phyloP scores from a whole-genome alignment of 1,140 invertebrate genomes.

The Holcopasites calliopsidis region DNA sequence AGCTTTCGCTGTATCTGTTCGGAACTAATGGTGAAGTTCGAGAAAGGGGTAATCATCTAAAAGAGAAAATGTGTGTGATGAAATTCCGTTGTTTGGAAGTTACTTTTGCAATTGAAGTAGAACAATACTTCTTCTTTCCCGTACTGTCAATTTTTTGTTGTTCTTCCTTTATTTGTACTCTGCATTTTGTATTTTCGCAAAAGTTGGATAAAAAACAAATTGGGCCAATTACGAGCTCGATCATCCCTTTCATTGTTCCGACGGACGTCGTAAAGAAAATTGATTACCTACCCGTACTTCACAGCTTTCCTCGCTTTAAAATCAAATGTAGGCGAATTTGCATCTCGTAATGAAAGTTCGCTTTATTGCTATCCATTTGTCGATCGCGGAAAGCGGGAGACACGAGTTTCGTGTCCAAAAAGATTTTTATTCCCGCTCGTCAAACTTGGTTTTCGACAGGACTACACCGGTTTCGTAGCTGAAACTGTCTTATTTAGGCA shows the following conservation, averaged over 20 bases:
- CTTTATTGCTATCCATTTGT: not conserved
- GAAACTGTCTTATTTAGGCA: too few species aligned
- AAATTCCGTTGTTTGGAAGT: too few species aligned
- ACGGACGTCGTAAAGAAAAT: not conserved
- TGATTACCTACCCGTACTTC: not conserved
- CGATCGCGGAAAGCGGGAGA: not conserved
- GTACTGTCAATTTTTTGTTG: not conserved
- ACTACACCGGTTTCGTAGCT: too few species aligned
- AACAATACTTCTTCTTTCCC: too few species aligned
- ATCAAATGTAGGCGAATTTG: not conserved
- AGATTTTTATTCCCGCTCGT: not conserved
- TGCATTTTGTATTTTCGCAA: not conserved
- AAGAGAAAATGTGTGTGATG: too few species aligned
- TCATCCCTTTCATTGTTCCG: not conserved
- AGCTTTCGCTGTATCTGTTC: too few species aligned
- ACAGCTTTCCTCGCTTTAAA: not conserved
- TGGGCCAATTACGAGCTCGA: not conserved
- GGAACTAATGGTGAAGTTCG: too few species aligned
- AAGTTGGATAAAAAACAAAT: not conserved
- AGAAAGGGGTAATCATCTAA: too few species aligned
- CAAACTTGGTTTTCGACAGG: too few species aligned
- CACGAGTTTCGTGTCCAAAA: not conserved
- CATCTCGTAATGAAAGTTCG: not conserved
- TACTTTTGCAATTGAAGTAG: too few species aligned
- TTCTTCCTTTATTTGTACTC: too few species aligned